These are phyloP conservation scores for Solen grandis DNA, from an alignment of 1,140 invertebrate genomes.

Conservation along the genomic window DNA sequence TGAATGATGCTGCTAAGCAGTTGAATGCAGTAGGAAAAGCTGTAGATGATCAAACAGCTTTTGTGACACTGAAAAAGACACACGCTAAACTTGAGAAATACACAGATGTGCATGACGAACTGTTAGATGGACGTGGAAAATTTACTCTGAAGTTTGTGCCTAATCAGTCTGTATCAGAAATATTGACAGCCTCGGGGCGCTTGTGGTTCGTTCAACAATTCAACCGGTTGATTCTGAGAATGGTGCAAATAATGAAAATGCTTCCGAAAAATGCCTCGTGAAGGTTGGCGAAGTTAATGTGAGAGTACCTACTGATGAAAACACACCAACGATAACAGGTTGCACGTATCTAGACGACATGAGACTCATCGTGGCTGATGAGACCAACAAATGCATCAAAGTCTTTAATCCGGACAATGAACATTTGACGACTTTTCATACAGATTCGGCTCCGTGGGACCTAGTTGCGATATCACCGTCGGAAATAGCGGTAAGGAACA, in stretches of 20 bases:
- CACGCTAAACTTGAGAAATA: constrained; percentile 15
- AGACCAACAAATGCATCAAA: constrained; percentile 41
- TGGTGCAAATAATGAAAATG: not conserved
- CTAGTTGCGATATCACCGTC: constrained; percentile 4
- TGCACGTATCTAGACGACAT: constrained; percentile 6
- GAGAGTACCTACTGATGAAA: not conserved
- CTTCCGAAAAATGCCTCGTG: not conserved
- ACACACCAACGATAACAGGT: constrained; percentile 33
- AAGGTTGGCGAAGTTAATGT: constrained; percentile 43
- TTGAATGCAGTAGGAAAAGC: constrained; percentile 11
- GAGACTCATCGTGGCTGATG: constrained; percentile 30
- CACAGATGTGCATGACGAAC: constrained; percentile 29
- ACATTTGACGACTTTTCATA: not conserved
- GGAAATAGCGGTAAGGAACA: constrained; percentile 21
- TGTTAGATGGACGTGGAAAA: constrained; percentile 26
- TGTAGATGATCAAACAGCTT: constrained; percentile 11
- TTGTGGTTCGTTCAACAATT: constrained; percentile 47
- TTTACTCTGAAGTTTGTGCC: constrained; percentile 32
- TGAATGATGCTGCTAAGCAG: constrained; percentile 34
- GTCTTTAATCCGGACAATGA: not conserved
- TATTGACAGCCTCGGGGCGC: constrained; percentile 39
- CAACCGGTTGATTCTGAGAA: constrained; percentile 5
- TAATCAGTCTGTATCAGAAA: constrained; percentile 23
- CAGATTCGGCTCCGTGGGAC: constrained; percentile 35
- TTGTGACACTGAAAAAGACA: constrained; percentile 16